Percentiles rank a stretch among this genome's conserved stretches.
Conservation (phyloP, 2,888 invertebrate species). For the Hypomecis atomaria region DNA sequence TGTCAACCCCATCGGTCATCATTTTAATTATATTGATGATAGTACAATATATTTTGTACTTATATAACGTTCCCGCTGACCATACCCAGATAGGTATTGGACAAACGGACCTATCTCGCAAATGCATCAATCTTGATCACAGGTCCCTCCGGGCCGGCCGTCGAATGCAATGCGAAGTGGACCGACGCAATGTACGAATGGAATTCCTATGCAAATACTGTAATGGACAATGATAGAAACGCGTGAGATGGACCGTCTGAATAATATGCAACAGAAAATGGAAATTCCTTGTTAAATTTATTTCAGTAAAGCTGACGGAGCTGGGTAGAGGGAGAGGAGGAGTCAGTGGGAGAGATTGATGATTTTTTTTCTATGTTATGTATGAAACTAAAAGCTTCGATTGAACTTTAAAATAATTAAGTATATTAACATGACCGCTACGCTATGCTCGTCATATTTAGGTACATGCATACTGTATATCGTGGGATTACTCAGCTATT, state of each 20-base stretch:
- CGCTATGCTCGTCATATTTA: no score
- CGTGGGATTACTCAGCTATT: no score
- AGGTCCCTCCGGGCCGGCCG: slow-evolving; percentile 62
- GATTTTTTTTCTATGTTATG: not conserved
- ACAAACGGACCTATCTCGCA: slow-evolving; percentile 55
- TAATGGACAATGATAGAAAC: slow-evolving; percentile 52
- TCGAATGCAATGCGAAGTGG: slow-evolving; percentile 54
- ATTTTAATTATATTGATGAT: no score
- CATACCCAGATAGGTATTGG: slow-evolving; percentile 38
- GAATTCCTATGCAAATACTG: slow-evolving; percentile 62
- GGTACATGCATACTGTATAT: no score
- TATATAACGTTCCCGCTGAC: not conserved
- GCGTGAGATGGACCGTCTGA: slow-evolving; percentile 38
- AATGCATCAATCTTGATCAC: slow-evolving; percentile 78
- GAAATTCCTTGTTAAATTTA: slow-evolving; percentile 19
- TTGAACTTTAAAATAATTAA: no score
- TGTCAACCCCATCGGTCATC: no score
- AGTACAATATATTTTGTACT: not conserved
- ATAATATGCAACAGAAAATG: slow-evolving; percentile 29
- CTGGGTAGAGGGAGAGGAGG: no score
- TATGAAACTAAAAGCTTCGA: no score
- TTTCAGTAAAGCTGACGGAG: not conserved
- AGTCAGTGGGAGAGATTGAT: not conserved
- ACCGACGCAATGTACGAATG: slow-evolving; percentile 55
- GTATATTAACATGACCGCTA: no score